Base-by-base conservation (phyloP, 2,888 invertebrate genomes). In the Drosophila bunnanda region DNA sequence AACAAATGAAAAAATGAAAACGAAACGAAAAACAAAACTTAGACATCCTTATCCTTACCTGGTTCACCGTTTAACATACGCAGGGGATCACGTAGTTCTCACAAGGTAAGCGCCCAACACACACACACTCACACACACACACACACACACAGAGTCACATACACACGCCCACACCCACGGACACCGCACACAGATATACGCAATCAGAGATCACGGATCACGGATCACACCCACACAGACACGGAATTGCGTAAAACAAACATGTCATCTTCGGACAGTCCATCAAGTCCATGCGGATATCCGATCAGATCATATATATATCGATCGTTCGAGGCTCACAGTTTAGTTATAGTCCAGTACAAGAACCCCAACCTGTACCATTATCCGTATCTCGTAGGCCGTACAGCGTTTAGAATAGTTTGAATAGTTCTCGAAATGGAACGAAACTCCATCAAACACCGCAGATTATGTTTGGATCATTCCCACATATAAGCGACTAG, bases 41-140 rank as follows among this genome's bases (percentile, higher is more conserved):
- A 98, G 98, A 97, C 98, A 92, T 98, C 98, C 93, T 95, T 98
- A 93, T 98, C 98, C 93, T 95, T 99, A 92, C 98, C 98, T 90
- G 98, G 98, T 89, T 98, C 98, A 87, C 98, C 98, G 88, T 98
- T 98, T 95, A 97, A 97, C 94, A 94, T 96, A 90, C 96, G 98
- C 76, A 95, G 98, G 85, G 97, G 96, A 82, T 97, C 97, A 89
- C 95, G 97, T 85, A 97, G 97, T 82, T 98, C 97, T 90, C 98
- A 98, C 93, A 97, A 92, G 91, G 92, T 92, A 92, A 91, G 90
- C 87, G 80, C 71, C 83, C 80, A 72, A 78, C 67, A 70, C 69
- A 58, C 70, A 39, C 39, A 53, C 39, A 41, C n/a, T 53, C 39
- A 59, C 20, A 46, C 17, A 43, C 30, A 78, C 65, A 70, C 66